Conservation (phyloP, 2,113 vertebrate species). For the Misgurnus anguillicaudatus region DNA sequence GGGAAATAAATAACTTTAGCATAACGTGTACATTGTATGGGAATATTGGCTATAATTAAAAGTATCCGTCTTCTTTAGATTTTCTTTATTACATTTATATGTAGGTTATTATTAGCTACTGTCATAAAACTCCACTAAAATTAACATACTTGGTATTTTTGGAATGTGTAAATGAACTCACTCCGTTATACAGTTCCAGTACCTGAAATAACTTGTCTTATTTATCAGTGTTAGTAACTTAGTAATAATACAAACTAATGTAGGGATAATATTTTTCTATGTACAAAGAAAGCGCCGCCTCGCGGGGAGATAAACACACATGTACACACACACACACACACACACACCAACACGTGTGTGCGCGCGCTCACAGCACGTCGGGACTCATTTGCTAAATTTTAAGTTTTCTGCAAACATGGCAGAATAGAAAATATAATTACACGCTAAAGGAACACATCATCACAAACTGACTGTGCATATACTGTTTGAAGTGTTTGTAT, state of each 20-base stretch:
- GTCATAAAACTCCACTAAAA: background rate
- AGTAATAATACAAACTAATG: conserved; percentile 22
- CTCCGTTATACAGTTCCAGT: background rate
- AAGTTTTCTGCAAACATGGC: background rate
- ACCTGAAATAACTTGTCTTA: background rate
- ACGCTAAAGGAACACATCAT: conserved; percentile 31
- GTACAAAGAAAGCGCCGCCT: conserved; percentile 44
- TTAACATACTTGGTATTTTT: background rate
- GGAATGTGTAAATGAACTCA: background rate
- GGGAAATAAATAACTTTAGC: too few species aligned
- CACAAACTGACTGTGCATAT: background rate
- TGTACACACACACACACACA: background rate
- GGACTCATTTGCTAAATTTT: background rate
- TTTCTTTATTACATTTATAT: background rate
- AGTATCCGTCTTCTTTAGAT: too few species aligned
- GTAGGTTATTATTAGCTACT: background rate
- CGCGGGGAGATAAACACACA: background rate
- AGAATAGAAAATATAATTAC: conserved; percentile 38
- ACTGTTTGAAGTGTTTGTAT: too few species aligned
- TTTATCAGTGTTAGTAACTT: background rate
- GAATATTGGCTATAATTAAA: too few species aligned
- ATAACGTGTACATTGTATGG: too few species aligned
- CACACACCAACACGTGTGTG: too few species aligned
- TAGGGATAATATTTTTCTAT: background rate
- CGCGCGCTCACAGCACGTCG: background rate